These are phyloP conservation scores for Proteles cristata DNA, from an alignment of 2,113 vertebrate genomes.

Conservation along the genomic window DNA sequence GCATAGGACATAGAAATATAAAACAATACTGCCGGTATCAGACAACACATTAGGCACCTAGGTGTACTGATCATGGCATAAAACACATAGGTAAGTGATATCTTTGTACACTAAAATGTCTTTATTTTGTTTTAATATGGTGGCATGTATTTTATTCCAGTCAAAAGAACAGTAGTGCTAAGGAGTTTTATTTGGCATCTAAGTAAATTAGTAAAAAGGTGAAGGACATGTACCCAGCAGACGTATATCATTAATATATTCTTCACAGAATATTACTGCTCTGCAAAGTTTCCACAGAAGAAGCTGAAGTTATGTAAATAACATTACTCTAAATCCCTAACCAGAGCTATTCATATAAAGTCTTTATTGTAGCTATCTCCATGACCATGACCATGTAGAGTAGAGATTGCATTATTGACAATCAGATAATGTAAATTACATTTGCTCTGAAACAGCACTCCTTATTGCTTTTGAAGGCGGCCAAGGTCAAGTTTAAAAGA, in stretches of 20 bases:
- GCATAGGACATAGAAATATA: not conserved
- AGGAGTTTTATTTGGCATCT: constrained; percentile 39
- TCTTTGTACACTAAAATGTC: not conserved
- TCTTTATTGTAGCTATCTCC: constrained; percentile 6
- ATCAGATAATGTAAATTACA: constrained; percentile 77
- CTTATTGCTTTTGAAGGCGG: constrained; percentile 62
- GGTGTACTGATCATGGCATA: not conserved
- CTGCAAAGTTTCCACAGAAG: constrained; percentile 13
- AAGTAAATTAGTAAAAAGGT: not conserved
- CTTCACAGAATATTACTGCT: not conserved
- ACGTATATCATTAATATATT: not conserved
- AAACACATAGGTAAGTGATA: not conserved
- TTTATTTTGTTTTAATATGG: constrained; percentile 13
- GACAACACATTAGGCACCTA: not conserved
- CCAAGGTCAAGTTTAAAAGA: constrained; percentile 63
- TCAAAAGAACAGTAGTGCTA: not conserved
- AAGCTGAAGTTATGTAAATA: constrained; percentile 42
- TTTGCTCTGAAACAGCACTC: constrained; percentile 58
- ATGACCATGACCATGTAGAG: not conserved
- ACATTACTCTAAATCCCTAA: not conserved
- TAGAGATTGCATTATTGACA: constrained; percentile 55
- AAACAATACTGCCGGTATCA: not conserved
- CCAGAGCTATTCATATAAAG: not conserved
- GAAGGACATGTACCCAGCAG: not conserved
- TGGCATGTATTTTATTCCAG: not conserved